These are phyloP conservation scores for Callospermophilus lateralis DNA, from an alignment of 2,113 vertebrate species.

Conservation along the genomic window DNA sequence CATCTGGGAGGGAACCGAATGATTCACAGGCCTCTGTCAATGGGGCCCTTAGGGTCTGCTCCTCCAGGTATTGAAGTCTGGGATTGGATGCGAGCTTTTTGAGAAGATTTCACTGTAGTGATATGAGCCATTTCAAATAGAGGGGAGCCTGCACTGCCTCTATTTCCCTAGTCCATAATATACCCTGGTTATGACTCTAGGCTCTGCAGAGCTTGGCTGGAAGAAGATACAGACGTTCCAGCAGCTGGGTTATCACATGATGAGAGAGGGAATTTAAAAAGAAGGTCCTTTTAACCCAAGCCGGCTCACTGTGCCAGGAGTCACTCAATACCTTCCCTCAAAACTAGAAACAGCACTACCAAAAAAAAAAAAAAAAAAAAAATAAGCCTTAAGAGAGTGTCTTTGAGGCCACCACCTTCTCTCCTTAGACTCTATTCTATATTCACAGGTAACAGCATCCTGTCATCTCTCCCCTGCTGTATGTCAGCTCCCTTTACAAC, in stretches of 20 bases:
- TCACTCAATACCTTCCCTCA: conserved; percentile 12
- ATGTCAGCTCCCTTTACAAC: background rate
- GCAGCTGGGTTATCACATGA: background rate
- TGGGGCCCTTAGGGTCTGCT: background rate
- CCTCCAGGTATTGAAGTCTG: background rate
- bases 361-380: no score
- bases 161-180: accelerated
- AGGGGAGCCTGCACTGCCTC: background rate
- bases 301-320: background rate
- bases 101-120: background rate
- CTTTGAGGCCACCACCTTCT: background rate
- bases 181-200: background rate
- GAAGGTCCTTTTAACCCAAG: conserved; percentile 17
- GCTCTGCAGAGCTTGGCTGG: background rate
- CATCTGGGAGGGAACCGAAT: background rate
- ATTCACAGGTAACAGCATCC: background rate
- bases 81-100: background rate
- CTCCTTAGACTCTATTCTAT: background rate
- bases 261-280: background rate
- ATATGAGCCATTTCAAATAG: background rate
- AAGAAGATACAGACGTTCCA: background rate
- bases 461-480: background rate
- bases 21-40: background rate
- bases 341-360: background rate
- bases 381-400: background rate